Conservation (phyloP, 2,888 invertebrate species). For the Calliscelio sp. region DNA sequence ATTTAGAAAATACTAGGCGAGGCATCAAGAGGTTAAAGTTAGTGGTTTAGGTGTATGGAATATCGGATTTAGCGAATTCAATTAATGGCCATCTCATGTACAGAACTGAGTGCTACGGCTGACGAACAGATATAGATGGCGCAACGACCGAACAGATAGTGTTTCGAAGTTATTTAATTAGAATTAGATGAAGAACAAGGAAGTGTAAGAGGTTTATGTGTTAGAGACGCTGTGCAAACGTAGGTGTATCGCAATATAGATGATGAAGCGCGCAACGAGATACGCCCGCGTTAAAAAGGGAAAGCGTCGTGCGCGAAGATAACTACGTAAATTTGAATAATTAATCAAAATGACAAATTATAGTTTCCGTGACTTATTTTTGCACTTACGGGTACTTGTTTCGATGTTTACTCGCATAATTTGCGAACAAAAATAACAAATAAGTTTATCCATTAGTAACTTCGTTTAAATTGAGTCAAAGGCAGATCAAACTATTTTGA, state of each 20-base stretch:
- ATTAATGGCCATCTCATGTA: constrained; percentile 80
- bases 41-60: constrained; percentile 61
- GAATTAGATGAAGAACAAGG: constrained; percentile 74
- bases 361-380: constrained; percentile 50
- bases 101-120: constrained; percentile 60
- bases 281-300: constrained; percentile 39
- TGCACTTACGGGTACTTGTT: constrained; percentile 22
- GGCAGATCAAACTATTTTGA: too few species aligned
- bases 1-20: constrained; percentile 41
- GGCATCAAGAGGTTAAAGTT: constrained; percentile 64
- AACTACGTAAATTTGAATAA: constrained; percentile 54
- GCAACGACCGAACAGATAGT: constrained; percentile 81
- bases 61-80: constrained; percentile 81
- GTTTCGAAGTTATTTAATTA: constrained; percentile 85
- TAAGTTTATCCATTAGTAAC: constrained; percentile 39
- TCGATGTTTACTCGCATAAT: constrained; percentile 20
- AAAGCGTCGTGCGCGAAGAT: constrained; percentile 32
- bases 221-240: constrained; percentile 48
- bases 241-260: constrained; percentile 57
- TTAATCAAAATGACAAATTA: constrained; percentile 63
- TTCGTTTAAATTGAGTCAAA: neutral
- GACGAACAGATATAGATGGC: constrained; percentile 70
- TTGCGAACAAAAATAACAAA: constrained; percentile 21
- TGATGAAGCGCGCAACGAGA: constrained; percentile 53
- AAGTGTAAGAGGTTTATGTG: constrained; percentile 69